These are phyloP conservation scores for Conchocele bisecta DNA, from an alignment of 2,888 invertebrate species.

Conservation along the genomic window DNA sequence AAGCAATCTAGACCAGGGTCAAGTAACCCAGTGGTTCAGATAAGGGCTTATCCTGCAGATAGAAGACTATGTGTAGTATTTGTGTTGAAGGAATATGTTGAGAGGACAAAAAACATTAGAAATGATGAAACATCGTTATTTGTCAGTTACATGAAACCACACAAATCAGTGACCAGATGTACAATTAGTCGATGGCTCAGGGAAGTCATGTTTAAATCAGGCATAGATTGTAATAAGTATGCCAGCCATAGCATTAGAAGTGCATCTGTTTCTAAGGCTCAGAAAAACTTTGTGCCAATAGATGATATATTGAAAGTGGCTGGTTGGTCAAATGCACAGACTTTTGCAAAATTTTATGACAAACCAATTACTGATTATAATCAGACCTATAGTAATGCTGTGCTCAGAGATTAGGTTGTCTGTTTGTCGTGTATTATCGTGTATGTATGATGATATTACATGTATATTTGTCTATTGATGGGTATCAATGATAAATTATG, in stretches of 20 bases:
- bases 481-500: neutral
- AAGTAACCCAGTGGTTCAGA: neutral
- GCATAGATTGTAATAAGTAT: neutral
- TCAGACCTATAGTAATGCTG: neutral
- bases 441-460: no score
- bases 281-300: neutral
- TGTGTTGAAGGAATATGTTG: neutral
- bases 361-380: neutral
- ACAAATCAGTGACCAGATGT: neutral
- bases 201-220: neutral
- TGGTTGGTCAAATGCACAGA: neutral
- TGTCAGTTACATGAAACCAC: constrained; percentile 9
- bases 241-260: neutral
- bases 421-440: no score
- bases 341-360: neutral
- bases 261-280: neutral
- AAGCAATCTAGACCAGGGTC: neutral
- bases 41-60: neutral
- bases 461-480: no score
- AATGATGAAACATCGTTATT: neutral
- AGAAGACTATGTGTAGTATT: neutral
- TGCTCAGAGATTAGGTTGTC: neutral
- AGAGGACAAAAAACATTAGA: neutral
- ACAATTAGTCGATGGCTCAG: constrained; percentile 8
- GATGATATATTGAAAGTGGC: neutral